Evolutionary conservation across 2,888 invertebrate genomes (phyloP).

Genomic region (Cheilosia vulpina): DNA sequence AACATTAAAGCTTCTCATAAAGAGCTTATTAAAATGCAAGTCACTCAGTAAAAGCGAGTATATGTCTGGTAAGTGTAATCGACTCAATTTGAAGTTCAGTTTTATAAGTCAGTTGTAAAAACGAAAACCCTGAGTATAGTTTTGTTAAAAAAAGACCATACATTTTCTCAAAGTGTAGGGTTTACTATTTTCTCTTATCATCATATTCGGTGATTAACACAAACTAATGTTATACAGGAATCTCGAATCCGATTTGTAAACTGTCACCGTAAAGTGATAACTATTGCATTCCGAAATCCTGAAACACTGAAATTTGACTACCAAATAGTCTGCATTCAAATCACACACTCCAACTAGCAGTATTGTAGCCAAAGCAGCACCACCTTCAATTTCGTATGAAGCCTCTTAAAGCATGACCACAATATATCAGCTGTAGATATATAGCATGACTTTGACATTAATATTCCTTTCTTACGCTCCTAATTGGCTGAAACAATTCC

Average conservation of each 20-base stretch:
- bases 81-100: no score
- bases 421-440: background rate
- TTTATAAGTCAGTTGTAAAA: no score
- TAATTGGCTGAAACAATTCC: conserved; percentile 12
- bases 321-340: background rate
- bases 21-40: no score
- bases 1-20: no score
- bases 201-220: background rate
- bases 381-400: background rate
- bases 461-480: background rate
- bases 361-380: background rate
- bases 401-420: background rate
- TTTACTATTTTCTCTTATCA: background rate
- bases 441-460: conserved; percentile 26
- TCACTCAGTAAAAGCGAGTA: no score
- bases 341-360: background rate
- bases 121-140: no score
- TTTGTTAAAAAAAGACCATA: no score
- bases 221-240: background rate
- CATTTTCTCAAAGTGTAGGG: no score
- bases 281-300: background rate
- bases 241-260: background rate
- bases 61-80: no score
- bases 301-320: background rate
- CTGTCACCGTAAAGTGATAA: background rate